These are phyloP conservation scores for Apamea anceps DNA, from an alignment of 2,888 invertebrate genomes.

Conservation along the genomic window DNA sequence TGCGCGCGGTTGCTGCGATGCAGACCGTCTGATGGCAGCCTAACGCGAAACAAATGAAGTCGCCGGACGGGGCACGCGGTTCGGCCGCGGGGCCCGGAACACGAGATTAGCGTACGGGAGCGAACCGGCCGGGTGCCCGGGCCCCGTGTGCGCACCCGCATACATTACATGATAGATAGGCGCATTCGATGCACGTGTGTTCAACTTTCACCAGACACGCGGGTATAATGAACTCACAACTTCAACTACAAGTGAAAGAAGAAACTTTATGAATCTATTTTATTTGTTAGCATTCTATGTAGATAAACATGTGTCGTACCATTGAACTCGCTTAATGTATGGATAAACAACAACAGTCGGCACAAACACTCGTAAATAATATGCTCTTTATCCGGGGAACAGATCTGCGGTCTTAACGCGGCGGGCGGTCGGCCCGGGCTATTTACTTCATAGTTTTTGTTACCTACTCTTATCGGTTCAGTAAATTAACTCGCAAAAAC, in stretches of 20 bases:
- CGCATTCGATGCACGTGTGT: not conserved
- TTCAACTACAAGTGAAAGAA: not conserved
- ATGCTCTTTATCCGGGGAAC: slow-evolving; percentile 2
- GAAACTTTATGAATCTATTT: not conserved
- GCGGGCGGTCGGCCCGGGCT: slow-evolving; percentile 9
- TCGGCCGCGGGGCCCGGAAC: not conserved
- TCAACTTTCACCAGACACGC: not conserved
- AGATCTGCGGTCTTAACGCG: slow-evolving; percentile 8
- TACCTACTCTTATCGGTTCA: slow-evolving; percentile 18
- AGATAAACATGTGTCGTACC: not conserved
- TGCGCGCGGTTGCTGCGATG: too few relatives aligned
- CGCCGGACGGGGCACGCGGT: not conserved
- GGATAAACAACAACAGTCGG: not conserved
- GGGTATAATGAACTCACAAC: not conserved
- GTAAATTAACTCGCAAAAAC: slow-evolving; percentile 16
- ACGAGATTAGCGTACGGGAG: not conserved
- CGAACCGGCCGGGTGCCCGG: not conserved
- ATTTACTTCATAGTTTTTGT: slow-evolving; percentile 4
- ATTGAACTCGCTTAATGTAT: not conserved
- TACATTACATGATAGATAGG: not conserved
- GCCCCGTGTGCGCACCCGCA: not conserved
- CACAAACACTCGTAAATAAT: slow-evolving; percentile 10
- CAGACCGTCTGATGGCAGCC: too few relatives aligned
- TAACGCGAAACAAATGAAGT: not conserved
- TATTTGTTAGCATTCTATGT: not conserved